phyloP scores from a whole-genome alignment of 2,888 invertebrate species.

The Saturnia pavonia region DNA sequence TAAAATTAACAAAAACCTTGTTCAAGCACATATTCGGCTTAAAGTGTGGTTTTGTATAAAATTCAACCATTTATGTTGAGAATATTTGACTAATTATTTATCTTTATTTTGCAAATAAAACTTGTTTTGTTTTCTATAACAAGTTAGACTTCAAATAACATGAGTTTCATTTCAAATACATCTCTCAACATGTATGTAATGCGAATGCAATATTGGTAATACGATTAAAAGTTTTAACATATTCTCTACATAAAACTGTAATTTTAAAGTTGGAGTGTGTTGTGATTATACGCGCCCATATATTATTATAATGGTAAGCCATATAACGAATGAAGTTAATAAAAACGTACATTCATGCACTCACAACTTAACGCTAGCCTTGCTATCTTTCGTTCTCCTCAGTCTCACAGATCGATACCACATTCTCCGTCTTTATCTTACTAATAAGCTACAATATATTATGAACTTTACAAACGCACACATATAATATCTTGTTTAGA shows the following conservation, averaged over 20 bases:
- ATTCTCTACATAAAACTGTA: conserved; percentile 31
- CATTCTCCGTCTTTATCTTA: conserved; percentile 63
- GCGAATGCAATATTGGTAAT: neutral
- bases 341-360: conserved; percentile 78
- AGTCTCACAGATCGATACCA: conserved; percentile 52
- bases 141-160: neutral
- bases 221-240: conserved; percentile 8
- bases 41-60: too few species aligned
- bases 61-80: neutral
- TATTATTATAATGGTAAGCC: conserved; percentile 74
- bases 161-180: neutral
- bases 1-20: neutral
- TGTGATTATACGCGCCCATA: conserved; percentile 66
- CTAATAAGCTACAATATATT: conserved; percentile 69
- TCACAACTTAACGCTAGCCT: conserved; percentile 77
- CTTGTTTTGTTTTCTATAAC: neutral
- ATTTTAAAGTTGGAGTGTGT: conserved; percentile 57
- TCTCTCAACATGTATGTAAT: neutral
- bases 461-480: conserved; percentile 45
- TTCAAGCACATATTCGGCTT: neutral
- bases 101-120: neutral
- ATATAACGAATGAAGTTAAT: conserved; percentile 78
- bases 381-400: conserved; percentile 68
- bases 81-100: neutral
- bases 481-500: conserved; percentile 31